These are phyloP conservation scores for Clusia tigrina DNA, from an alignment of 2,888 invertebrate genomes.

Conservation along the genomic window DNA sequence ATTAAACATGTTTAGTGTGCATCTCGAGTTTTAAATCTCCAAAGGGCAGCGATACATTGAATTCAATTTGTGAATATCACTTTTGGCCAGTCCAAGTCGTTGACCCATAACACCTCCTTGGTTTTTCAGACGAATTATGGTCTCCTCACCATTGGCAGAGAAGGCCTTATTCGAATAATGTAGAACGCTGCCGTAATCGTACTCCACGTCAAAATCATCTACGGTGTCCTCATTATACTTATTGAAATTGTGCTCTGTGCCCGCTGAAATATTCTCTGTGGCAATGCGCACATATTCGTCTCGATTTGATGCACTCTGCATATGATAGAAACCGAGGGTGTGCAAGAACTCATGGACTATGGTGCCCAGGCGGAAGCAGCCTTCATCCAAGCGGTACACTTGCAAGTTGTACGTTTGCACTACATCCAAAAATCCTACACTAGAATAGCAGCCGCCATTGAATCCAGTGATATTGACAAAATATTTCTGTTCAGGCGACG, in stretches of 20 bases:
- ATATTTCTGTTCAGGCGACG: conserved; percentile 59
- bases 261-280: conserved; percentile 63
- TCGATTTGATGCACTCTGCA: conserved; percentile 78
- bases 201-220: conserved; percentile 72
- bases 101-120: conserved; percentile 49
- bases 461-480: conserved; percentile 51
- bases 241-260: conserved; percentile 73
- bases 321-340: conserved; percentile 80
- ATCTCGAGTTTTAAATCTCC: conserved; percentile 24
- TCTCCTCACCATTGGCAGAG: conserved; percentile 73
- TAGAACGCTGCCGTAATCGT: conserved; percentile 83
- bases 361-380: conserved; percentile 66
- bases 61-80: conserved; percentile 55
- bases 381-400: conserved; percentile 45
- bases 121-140: conserved; percentile 68
- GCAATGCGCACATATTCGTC: conserved; percentile 73
- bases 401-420: conserved; percentile 53
- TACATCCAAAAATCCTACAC: conserved; percentile 72
- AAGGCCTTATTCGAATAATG: conserved; percentile 80
- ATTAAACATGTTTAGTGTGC: too few species aligned
- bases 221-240: conserved; percentile 69
- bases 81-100: conserved; percentile 47
- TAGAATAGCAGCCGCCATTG: conserved; percentile 77
- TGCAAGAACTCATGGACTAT: conserved; percentile 81
- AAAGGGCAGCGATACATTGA: conserved; percentile 54